phyloP scores from a whole-genome alignment of 2,888 invertebrate genomes.

The Drosophila siamana region DNA sequence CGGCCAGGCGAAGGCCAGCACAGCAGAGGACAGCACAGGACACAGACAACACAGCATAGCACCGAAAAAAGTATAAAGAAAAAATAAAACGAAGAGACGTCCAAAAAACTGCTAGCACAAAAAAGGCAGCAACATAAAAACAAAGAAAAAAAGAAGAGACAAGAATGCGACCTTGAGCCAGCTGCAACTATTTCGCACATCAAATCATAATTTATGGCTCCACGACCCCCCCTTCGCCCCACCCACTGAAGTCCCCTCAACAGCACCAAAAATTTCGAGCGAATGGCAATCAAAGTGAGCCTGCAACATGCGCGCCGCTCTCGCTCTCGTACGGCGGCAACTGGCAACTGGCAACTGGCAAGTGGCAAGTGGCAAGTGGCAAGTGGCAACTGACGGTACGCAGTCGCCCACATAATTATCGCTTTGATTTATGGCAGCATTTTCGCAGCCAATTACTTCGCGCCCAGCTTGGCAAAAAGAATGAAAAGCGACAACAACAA shows the following conservation, averaged over 20 bases:
- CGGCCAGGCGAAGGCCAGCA: slow-evolving; percentile 34
- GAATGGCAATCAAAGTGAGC: slow-evolving; percentile 37
- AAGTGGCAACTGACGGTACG: slow-evolving; percentile 41
- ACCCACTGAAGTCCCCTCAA: too few species aligned
- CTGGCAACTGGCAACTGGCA: slow-evolving; percentile 26
- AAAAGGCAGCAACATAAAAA: background rate
- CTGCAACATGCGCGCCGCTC: too few species aligned
- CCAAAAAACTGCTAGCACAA: background rate
- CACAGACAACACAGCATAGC: background rate
- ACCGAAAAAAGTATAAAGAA: background rate
- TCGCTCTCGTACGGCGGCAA: too few species aligned
- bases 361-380: slow-evolving; percentile 14
- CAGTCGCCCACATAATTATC: slow-evolving; percentile 82
- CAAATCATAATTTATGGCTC: slow-evolving; percentile 76
- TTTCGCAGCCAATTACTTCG: slow-evolving; percentile 80
- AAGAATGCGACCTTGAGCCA: slow-evolving; percentile 39
- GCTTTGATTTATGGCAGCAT: slow-evolving; percentile 79
- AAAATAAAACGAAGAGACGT: background rate
- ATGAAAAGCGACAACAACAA: slow-evolving; percentile 8
- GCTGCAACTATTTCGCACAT: slow-evolving; percentile 68
- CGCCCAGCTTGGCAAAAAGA: slow-evolving; percentile 25
- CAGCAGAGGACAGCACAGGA: slow-evolving; percentile 15
- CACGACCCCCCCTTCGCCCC: slow-evolving; percentile 2
- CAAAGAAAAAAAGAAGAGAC: too few species aligned
- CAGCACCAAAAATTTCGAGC: slow-evolving; percentile 4